These are phyloP conservation scores for Azorinus chamasolen DNA, from an alignment of 2,888 invertebrate species.

Conservation along the genomic window DNA sequence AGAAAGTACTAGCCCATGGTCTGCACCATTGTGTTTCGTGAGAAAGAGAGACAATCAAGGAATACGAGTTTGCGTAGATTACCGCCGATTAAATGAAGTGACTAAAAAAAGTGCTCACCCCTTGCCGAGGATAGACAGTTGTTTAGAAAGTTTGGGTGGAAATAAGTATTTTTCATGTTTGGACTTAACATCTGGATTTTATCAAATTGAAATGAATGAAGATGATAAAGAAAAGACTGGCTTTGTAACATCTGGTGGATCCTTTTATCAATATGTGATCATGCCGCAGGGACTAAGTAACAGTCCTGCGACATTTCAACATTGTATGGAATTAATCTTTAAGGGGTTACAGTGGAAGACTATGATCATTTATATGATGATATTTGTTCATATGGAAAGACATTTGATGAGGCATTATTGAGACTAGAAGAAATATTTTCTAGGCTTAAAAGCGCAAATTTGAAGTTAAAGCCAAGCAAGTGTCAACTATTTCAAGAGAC, in stretches of 20 bases:
- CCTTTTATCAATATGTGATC: not conserved
- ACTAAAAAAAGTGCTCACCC: not conserved
- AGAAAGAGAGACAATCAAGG: no score
- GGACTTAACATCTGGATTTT: not conserved
- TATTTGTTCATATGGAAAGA: slow-evolving; percentile 14
- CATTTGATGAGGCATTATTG: slow-evolving; percentile 19
- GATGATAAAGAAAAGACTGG: not conserved
- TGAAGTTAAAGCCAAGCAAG: slow-evolving; percentile 41
- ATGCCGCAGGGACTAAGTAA: slow-evolving; percentile 25
- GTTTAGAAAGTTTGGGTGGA: not conserved
- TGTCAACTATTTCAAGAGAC: slow-evolving; percentile 30
- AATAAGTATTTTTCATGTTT: not conserved
- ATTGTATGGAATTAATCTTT: slow-evolving; percentile 21
- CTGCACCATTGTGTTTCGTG: no score
- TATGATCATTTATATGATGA: slow-evolving; percentile 41
- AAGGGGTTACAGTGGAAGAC: slow-evolving; percentile 7
- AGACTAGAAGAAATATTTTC: slow-evolving; percentile 20
- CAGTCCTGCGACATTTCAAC: slow-evolving; percentile 26
- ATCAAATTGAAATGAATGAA: not conserved
- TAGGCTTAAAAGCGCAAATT: slow-evolving; percentile 17
- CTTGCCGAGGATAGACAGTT: not conserved
- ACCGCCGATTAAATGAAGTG: not conserved
- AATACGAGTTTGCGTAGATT: not conserved
- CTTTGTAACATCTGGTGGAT: not conserved
- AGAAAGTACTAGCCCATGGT: no score